Base-by-base conservation (phyloP, 2,797 vertebrate species). In the Esox masquinongy region DNA sequence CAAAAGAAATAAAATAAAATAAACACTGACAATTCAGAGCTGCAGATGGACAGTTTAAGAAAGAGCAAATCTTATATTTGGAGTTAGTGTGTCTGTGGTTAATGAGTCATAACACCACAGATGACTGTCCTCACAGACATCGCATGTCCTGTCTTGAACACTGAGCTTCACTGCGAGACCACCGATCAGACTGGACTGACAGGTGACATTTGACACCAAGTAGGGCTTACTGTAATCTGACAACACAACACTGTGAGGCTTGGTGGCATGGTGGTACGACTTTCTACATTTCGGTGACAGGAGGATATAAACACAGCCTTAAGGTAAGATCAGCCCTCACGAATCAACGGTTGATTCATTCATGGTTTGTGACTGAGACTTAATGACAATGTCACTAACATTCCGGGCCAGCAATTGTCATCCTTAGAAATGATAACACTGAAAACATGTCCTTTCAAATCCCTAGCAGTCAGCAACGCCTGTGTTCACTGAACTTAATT, bases 371-470 rank as follows among this genome's bases (percentile, higher is more conserved):
- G 26, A 64, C 19, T 53, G 51, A 31, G 61, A 26, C 61, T 6
- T 26, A 24, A 64, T 11, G 61, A 64, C 61, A 26, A 29, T 14
- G 15, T 64, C 22, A 16, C 61, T 64, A 31, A 31, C 17, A 19
- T 36, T 68, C n/a, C 15, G 51, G 61, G 24, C 16, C 29, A 34
- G 63, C 63, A 6, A 66, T 66, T 66, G 26, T 31, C 31, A 34
- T 66, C 29, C 26, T 8, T 29, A 34, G 12, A 39, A 43, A 36
- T 12, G 17, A 43, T 24, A 11, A 49, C 36, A 24, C 11, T 15
- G 39, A 69, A 69, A 69, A 26, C 39, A 69, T 26, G 39, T 69
- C 34, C n/a, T 43, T 43, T 43, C 39, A 43, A 47, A 22, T 63
- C 61, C 39, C 56, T 29, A 24, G 24, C 34, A 39, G 26, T 12